Conservation (phyloP, 64 coral and sea anemone species). For the Dendrophyllia cribrosa region DNA sequence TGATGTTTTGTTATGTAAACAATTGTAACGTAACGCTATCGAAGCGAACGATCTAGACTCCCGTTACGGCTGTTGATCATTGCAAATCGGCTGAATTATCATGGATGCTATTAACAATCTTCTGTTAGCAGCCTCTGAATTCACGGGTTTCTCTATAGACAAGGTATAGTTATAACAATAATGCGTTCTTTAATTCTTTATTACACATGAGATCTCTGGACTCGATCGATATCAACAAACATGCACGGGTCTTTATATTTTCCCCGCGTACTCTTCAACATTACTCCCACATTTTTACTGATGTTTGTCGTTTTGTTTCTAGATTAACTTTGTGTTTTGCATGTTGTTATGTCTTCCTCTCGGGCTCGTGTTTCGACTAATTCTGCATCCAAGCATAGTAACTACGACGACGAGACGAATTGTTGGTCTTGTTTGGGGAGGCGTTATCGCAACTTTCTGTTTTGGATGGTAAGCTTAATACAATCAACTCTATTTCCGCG, state of each 20-base stretch:
- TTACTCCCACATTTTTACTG: no score
- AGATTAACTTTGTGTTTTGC: conserved; percentile 72
- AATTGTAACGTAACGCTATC: no score
- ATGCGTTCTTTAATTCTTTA: no score
- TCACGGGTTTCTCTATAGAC: not conserved
- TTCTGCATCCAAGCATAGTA: conserved; percentile 51
- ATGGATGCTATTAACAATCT: not conserved
- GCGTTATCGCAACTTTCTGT: conserved; percentile 52
- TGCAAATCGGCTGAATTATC: not conserved
- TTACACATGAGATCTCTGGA: no score
- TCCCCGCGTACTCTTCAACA: no score
- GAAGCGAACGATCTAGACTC: no score
- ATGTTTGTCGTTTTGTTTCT: not conserved
- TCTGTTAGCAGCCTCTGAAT: not conserved
- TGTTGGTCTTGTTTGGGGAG: conserved; percentile 31
- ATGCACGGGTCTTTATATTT: no score
- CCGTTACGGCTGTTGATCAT: no score
- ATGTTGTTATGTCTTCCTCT: conserved; percentile 58
- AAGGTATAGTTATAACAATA: not conserved
- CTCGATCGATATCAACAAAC: no score
- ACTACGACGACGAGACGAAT: conserved; percentile 30
- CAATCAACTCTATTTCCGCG: not conserved
- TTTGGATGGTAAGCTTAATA: conserved; percentile 53
- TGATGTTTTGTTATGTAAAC: no score
- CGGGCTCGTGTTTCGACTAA: conserved; percentile 37